Percentiles rank a stretch among this genome's conserved stretches.
Conservation (phyloP, 2,797 vertebrate species). For the Threskiornis aethiopicus region DNA sequence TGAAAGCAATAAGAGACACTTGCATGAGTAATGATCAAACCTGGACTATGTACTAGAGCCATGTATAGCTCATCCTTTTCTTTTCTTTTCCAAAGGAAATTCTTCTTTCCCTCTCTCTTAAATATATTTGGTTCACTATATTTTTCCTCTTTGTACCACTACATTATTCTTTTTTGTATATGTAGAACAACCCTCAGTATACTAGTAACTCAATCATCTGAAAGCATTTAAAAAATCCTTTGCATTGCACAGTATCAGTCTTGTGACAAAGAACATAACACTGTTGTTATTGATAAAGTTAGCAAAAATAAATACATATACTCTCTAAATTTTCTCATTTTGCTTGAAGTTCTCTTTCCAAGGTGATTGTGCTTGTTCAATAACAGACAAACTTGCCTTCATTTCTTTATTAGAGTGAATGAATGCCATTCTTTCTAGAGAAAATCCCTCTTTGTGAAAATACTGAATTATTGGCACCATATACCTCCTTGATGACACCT, state of each 20-base stretch:
- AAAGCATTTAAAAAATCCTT: not conserved
- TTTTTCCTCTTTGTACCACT: not conserved
- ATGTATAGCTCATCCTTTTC: not conserved
- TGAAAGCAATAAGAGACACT: not conserved
- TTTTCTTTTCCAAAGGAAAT: not conserved
- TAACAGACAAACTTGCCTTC: not conserved
- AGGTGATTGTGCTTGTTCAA: not conserved
- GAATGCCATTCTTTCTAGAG: not conserved
- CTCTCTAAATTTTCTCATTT: not conserved
- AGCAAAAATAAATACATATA: not conserved
- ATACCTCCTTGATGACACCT: not conserved
- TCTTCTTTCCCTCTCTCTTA: not conserved
- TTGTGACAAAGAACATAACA: not conserved
- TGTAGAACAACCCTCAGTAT: not conserved
- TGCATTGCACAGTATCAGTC: not conserved
- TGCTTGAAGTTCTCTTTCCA: not conserved
- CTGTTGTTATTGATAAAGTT: not conserved
- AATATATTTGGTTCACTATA: not conserved
- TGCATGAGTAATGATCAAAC: not conserved
- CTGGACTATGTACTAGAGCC: not conserved
- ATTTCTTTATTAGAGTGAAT: not conserved
- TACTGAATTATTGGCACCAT: not conserved
- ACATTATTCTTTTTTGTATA: not conserved
- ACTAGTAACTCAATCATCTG: not conserved
- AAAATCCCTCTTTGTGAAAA: not conserved